phyloP scores from a whole-genome alignment of 92 coral and sea anemone genomes.

The Pocillopora meandrina region DNA sequence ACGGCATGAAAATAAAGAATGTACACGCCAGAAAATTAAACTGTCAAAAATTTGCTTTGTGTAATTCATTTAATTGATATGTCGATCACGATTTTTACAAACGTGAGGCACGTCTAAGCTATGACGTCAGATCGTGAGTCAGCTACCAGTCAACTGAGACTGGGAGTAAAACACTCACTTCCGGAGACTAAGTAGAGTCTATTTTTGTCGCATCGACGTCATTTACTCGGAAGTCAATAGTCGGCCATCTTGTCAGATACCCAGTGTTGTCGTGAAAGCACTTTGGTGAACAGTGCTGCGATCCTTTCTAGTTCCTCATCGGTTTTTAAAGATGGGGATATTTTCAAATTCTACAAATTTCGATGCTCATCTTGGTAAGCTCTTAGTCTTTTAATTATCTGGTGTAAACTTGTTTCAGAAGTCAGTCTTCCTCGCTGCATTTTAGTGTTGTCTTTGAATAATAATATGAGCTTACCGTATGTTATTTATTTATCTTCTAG shows the following conservation, averaged over 20 bases:
- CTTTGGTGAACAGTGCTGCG: not conserved
- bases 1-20: too few relatives aligned
- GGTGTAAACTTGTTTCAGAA: not conserved
- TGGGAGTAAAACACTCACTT: not conserved
- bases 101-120: not conserved
- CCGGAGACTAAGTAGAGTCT: constrained; percentile 35
- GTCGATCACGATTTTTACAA: not conserved
- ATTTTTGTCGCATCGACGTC: constrained; percentile 40
- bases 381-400: not conserved
- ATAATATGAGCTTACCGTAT: not conserved
- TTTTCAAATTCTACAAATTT: constrained; percentile 76
- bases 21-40: too few relatives aligned
- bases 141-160: not conserved
- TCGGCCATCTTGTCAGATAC: constrained; percentile 37
- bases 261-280: constrained; percentile 1
- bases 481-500: constrained; percentile 46
- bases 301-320: not conserved
- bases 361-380: constrained; percentile 70
- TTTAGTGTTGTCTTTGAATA: not conserved
- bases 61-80: too few relatives aligned
- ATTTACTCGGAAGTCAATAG: constrained; percentile 27
- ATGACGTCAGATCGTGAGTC: constrained; percentile 29
- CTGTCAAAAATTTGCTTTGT: too few relatives aligned
- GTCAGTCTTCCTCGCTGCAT: not conserved
- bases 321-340: constrained; percentile 63